phyloP scores from a whole-genome alignment of 2,888 invertebrate species.

The Xanthostigma xanthostigma region DNA sequence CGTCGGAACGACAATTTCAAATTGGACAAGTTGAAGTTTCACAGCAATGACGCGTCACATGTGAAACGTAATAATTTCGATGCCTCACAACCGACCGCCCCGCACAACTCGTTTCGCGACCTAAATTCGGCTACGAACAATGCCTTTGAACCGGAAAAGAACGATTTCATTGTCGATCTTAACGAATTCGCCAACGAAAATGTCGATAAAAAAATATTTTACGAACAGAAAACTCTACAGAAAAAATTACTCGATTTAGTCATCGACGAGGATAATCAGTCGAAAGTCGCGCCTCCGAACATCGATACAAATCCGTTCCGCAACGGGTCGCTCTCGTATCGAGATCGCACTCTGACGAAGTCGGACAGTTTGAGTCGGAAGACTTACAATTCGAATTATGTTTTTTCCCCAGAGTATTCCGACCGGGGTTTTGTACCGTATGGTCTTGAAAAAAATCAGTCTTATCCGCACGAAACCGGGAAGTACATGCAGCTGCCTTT shows the following conservation, averaged over 20 bases:
- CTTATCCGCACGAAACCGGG: slow-evolving; percentile 12
- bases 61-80: not conserved
- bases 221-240: slow-evolving; percentile 15
- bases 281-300: slow-evolving; percentile 6
- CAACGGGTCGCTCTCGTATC: slow-evolving; percentile 15
- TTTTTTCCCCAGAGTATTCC: slow-evolving; percentile 8
- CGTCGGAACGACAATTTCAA: not conserved
- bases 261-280: slow-evolving; percentile 16
- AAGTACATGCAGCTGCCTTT: slow-evolving; percentile 6
- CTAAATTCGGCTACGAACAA: slow-evolving; percentile 13
- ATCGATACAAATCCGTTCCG: slow-evolving; percentile 14
- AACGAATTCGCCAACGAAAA: too few species aligned
- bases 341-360: slow-evolving; percentile 27
- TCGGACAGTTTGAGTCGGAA: slow-evolving; percentile 29
- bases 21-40: not conserved
- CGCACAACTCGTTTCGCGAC: slow-evolving; percentile 26
- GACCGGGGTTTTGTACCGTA: slow-evolving; percentile 10
- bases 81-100: slow-evolving; percentile 9
- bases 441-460: slow-evolving; percentile 16
- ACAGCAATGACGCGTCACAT: not conserved
- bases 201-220: slow-evolving; percentile 7
- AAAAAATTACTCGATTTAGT: slow-evolving; percentile 21
- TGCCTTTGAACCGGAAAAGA: not conserved
- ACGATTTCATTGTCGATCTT: too few species aligned
- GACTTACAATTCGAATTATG: slow-evolving; percentile 21